Evolutionary conservation across 92 coral and sea anemone genomes (phyloP), one percentile per base, ranked within the genome.

Genomic region (Virgularia gustaviana): DNA sequence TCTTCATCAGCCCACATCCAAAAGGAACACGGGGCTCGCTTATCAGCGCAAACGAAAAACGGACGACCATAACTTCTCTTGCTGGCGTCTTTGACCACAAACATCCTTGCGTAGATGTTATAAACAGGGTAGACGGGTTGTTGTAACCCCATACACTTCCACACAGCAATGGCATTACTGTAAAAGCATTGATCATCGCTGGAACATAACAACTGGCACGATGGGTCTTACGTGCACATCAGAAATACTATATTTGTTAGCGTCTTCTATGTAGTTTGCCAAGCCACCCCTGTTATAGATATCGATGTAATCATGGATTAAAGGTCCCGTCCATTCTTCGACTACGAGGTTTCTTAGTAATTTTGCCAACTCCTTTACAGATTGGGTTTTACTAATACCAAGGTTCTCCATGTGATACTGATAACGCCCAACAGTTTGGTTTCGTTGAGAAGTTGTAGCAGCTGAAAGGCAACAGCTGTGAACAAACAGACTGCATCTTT

Each of bases 401-500:
- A 70, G 39, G 15, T 49, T n/a, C 8, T 10, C 38, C 54, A 70
- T 37, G 38, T 58, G 47, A 31, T 47, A 33, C 1, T 24, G 37
- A 25, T 16, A 13, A 45, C 60, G 49, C 9, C 11, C 41, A 34
- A 39, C 72, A 44, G 33, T 20, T 44, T 11, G 8, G 41, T 68
- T 24, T 25, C 35, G 15, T 31, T 47, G 23, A 38, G 20, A 9
- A 53, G 19, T 67, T 78, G 83, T 70, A 68, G 57, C 28, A 78
- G 29, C 45, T 78, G 78, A 28, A 70, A 24, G 2, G 64, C 32
- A 13, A 80, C 33, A 18, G 80, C 63, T 19, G 85, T 62, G 36
- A 80, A 80, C 57, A 70, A 70, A 41, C 55, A 73, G 64, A 38
- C 85, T 51, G 79, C 85, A 62, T 80, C 80, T 63, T 63, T 80